Percentiles rank a stretch among this genome's conserved stretches.
Conservation (phyloP, 2,888 invertebrate genomes). For the Melipona beecheii region DNA sequence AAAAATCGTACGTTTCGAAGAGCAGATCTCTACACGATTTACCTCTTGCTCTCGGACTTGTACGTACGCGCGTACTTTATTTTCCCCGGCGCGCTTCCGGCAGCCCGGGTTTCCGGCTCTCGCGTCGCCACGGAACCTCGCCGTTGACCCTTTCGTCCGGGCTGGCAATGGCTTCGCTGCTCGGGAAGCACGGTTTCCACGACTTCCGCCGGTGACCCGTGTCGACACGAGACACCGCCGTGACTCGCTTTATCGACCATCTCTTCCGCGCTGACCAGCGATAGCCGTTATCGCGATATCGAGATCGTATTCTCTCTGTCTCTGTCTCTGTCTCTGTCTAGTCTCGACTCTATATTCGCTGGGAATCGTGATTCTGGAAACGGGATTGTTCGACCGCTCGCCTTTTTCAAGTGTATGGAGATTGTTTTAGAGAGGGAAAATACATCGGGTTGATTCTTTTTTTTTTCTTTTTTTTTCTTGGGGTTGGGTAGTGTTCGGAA, state of each 20-base stretch:
- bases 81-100: conserved; percentile 34
- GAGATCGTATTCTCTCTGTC: neutral
- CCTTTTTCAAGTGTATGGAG: neutral
- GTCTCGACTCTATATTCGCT: neutral
- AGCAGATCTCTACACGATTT: conserved; percentile 11
- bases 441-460: no score
- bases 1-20: neutral
- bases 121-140: conserved; percentile 31
- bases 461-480: no score
- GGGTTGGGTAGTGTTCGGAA: no score
- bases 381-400: neutral
- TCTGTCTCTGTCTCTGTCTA: neutral
- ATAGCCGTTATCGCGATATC: conserved; percentile 22
- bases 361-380: neutral
- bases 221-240: conserved; percentile 24
- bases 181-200: conserved; percentile 32
- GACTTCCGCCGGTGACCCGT: conserved; percentile 36
- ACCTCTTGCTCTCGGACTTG: neutral
- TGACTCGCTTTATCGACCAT: conserved; percentile 26
- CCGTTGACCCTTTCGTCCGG: conserved; percentile 35
- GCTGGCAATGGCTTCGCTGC: conserved; percentile 21
- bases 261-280: conserved; percentile 11
- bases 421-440: neutral
- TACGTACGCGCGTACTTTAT: conserved; percentile 22
- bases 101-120: conserved; percentile 31